phyloP scores from a whole-genome alignment of 1,140 invertebrate species.

The Phenacoccus solenopsis region DNA sequence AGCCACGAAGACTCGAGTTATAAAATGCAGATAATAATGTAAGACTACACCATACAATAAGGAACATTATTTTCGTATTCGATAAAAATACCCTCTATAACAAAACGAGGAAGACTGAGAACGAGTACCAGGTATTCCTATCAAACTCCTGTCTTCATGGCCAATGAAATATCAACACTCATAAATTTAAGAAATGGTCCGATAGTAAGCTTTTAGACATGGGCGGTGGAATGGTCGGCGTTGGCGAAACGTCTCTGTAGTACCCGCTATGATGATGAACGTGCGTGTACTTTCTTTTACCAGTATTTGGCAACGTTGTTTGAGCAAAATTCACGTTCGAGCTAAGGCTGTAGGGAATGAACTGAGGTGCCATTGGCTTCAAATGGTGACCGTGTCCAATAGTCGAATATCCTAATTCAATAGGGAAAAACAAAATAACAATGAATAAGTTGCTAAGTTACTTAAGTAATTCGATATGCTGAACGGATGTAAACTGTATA shows the following conservation, averaged over 20 bases:
- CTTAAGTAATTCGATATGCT: too few relatives aligned
- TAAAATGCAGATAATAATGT: too few relatives aligned
- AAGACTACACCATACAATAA: too few relatives aligned
- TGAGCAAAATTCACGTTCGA: neutral
- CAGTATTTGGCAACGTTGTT: neutral
- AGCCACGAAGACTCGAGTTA: too few relatives aligned
- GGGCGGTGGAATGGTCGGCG: neutral
- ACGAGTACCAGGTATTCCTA: too few relatives aligned
- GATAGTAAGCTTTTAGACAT: neutral
- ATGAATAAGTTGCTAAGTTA: neutral
- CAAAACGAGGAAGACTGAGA: too few relatives aligned
- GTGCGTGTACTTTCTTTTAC: neutral
- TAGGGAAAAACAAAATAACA: neutral
- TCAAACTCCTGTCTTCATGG: too few relatives aligned
- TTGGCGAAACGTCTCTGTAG: neutral
- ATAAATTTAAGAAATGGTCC: neutral
- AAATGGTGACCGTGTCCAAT: neutral
- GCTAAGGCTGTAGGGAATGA: neutral
- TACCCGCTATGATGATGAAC: neutral
- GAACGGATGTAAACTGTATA: neutral
- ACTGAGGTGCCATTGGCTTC: neutral
- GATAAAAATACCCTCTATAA: too few relatives aligned
- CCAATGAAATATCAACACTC: neutral
- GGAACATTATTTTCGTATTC: too few relatives aligned
- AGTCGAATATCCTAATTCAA: neutral